Base-by-base conservation (phyloP, 2,888 invertebrate species). In the Octodonta nipae region DNA sequence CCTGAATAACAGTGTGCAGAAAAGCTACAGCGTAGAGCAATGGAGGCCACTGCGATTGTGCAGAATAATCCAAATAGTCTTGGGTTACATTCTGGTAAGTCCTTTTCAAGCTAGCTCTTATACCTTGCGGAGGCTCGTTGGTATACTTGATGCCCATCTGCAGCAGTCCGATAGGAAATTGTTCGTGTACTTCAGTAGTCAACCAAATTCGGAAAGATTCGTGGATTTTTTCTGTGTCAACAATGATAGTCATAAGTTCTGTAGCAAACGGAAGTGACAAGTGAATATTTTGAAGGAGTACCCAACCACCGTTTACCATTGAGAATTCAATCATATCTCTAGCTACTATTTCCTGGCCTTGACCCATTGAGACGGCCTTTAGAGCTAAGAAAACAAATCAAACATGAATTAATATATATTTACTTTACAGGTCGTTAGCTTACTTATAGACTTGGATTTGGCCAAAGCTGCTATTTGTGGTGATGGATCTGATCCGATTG, bases 111-210 rank as follows among this genome's bases (percentile, higher is more conserved):
- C 91, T 91, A 7, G 92, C 92, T 88, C 20, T 91, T 88, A 48
- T 84, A 68, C 44, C 95, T 67, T 91, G 89, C 0, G 95, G 93
- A 8, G 93, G 93, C 64, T 95, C 95, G 58, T 93, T 93, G 1
- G 95, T 95, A 56, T 91, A 95, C 64, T 95, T 95, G 36, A 95
- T 89, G 4, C 89, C 87, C 75, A 88, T 86, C 73, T 93, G 81
- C 10, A 78, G 60, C 16, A 78, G 57, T 4, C 78, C 51, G 12
- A 95, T 95, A 0, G 93, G 93, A 61, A 95, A 95, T 46, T 88
- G 83, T 7, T 78, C 69, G 56, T 95, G 92, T 0, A 86, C 85
- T 68, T 93, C 92, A 0, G 92, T 92, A 1, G 93, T 93, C 43
- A 95, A 71, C 93, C 93, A 95, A 27, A 91, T 70, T 30, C 54